A percentile compares a stretch with the other conserved stretches of the same genome.
These are phyloP conservation scores for Zoanthus sociatus DNA, from an alignment of 92 coral and sea anemone species.

Conservation along the genomic window DNA sequence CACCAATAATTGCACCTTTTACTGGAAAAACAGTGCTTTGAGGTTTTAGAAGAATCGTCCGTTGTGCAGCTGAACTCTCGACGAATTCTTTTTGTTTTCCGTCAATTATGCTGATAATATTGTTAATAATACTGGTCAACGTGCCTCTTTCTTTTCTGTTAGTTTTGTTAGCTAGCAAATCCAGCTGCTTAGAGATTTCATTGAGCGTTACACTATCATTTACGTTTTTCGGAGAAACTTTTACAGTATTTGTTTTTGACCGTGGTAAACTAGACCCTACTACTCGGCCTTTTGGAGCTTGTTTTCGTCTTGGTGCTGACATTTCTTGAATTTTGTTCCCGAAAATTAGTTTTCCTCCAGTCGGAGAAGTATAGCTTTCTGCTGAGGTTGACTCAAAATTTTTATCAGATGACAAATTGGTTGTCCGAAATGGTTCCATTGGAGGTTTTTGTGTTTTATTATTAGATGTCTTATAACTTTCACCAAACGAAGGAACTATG, in stretches of 20 bases:
- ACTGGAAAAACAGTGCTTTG: constrained; percentile 36
- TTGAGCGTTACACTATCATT: not conserved
- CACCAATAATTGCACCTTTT: constrained; percentile 28
- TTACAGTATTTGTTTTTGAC: constrained; percentile 12
- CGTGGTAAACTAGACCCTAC: not conserved
- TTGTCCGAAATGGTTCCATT: not conserved
- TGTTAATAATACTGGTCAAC: constrained; percentile 3
- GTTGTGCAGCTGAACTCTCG: not conserved
- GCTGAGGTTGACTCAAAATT: not conserved
- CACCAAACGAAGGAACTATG: not conserved
- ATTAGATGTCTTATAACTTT: not conserved
- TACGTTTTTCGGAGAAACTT: not conserved
- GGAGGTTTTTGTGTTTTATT: not conserved
- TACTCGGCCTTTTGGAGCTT: not conserved
- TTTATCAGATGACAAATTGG: not conserved
- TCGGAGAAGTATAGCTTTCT: not conserved
- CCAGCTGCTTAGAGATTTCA: constrained; percentile 4
- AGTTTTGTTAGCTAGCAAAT: not conserved
- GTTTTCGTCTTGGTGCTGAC: not conserved
- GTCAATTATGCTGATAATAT: not conserved
- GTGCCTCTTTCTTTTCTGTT: constrained; percentile 15
- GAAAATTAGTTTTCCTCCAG: not conserved
- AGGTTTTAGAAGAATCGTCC: not conserved
- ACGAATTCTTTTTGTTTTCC: not conserved
- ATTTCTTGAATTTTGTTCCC: not conserved